Percentiles rank a stretch among this genome's conserved stretches.
Evolutionary conservation across 2,888 invertebrate genomes (phyloP).

Genomic region (Sinentomon sp.): DNA sequence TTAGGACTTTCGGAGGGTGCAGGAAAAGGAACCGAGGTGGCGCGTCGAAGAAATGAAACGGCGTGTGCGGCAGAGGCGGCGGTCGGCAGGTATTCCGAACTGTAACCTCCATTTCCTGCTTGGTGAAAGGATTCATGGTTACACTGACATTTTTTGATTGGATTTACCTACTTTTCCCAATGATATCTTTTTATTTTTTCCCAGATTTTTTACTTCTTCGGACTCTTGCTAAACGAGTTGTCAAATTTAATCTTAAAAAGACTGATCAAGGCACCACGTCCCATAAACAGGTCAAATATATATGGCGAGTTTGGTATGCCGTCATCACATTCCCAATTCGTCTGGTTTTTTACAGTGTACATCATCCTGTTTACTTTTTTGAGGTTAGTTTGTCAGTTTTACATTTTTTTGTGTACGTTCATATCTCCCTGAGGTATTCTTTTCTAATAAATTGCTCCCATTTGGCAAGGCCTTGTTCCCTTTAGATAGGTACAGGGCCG

Average conservation of each 20-base stretch:
- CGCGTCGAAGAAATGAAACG: too few species aligned
- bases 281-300: constrained; percentile 33
- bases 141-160: background rate
- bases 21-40: too few species aligned
- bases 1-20: background rate
- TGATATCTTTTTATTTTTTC: constrained; percentile 19
- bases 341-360: constrained; percentile 71
- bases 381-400: constrained; percentile 29
- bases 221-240: constrained; percentile 44
- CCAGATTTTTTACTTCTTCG: constrained; percentile 59
- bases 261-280: constrained; percentile 49
- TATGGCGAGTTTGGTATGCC: constrained; percentile 70
- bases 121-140: background rate
- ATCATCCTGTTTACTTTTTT: constrained; percentile 56
- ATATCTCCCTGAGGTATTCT: too few species aligned
- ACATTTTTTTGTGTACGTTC: background rate
- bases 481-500: too few species aligned
- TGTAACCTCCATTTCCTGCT: constrained; percentile 8
- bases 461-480: too few species aligned
- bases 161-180: background rate
- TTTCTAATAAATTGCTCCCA: too few species aligned
- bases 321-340: constrained; percentile 67
- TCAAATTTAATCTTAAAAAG: constrained; percentile 55
- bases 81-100: too few species aligned
- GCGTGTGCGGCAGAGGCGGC: too few species aligned